Percentiles rank a stretch among this genome's conserved stretches.
phyloP scores from a whole-genome alignment of 2,797 vertebrate genomes.

The Triplophysa yarkandensis region DNA sequence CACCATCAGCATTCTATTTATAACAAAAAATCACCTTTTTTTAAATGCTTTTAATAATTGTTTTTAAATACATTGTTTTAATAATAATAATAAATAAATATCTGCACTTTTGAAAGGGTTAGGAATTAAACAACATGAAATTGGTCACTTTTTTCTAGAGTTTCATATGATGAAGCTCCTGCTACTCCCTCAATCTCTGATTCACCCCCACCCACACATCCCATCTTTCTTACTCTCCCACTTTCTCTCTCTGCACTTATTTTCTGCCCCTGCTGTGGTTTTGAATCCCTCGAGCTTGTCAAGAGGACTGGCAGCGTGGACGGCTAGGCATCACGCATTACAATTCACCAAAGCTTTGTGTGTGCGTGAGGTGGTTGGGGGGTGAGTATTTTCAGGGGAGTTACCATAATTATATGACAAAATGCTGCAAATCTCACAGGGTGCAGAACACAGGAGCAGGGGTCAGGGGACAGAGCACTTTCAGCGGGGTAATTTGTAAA shows the following conservation, averaged over 20 bases:
- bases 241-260: constrained; percentile 42
- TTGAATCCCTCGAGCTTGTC: constrained; percentile 73
- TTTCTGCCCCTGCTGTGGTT: constrained; percentile 62
- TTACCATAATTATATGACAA: constrained; percentile 99
- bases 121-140: neutral
- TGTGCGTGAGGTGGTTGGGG: constrained; percentile 29
- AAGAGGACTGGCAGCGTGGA: constrained; percentile 62
- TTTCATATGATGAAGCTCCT: neutral
- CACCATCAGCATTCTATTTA: no score
- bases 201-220: constrained; percentile 10
- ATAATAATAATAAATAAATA: no score
- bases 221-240: constrained; percentile 20
- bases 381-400: constrained; percentile 94
- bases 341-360: constrained; percentile 84
- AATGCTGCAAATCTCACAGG: constrained; percentile 94
- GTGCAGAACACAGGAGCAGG: constrained; percentile 93
- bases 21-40: no score
- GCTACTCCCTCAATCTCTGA: neutral
- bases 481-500: constrained; percentile 98
- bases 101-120: no score
- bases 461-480: constrained; percentile 96
- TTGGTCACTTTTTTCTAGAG: neutral
- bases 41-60: no score
- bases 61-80: no score
- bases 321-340: constrained; percentile 80